Percentiles rank a stretch among this genome's conserved stretches.
Conservation (phyloP, 2,797 vertebrate genomes). For the Taenioides sp. region DNA sequence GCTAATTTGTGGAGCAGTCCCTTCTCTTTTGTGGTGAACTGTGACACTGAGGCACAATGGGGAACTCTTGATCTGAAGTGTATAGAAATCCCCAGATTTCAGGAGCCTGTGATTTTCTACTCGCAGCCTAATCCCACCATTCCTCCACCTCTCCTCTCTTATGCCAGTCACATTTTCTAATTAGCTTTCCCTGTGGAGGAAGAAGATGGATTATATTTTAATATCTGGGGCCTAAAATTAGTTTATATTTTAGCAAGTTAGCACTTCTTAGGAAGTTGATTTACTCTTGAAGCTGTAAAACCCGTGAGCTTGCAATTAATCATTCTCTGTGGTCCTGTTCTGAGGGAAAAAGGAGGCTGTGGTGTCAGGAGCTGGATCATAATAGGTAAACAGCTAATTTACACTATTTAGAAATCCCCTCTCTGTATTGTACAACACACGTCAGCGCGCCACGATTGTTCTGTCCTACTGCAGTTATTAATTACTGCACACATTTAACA, state of each 20-base stretch:
- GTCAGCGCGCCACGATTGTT: slow-evolving; percentile 70
- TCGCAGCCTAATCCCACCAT: slow-evolving; percentile 75
- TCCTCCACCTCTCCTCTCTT: slow-evolving; percentile 78
- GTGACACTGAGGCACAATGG: slow-evolving; percentile 70
- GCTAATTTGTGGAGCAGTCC: slow-evolving; percentile 12
- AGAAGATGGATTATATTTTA: slow-evolving; percentile 95
- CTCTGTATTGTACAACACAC: slow-evolving; percentile 72
- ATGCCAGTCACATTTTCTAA: slow-evolving; percentile 87
- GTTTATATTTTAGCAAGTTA: slow-evolving; percentile 95
- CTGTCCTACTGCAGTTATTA: slow-evolving; percentile 74
- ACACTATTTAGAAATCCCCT: slow-evolving; percentile 83
- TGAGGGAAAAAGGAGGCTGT: slow-evolving; percentile 74
- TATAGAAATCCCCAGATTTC: slow-evolving; percentile 73
- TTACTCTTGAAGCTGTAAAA: slow-evolving; percentile 89
- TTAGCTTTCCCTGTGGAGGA: slow-evolving; percentile 85
- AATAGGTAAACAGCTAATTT: slow-evolving; percentile 83
- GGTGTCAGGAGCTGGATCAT: slow-evolving; percentile 80
- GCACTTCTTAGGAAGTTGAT: slow-evolving; percentile 90
- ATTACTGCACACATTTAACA: slow-evolving; percentile 78
- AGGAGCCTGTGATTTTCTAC: slow-evolving; percentile 68
- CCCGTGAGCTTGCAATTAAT: slow-evolving; percentile 86
- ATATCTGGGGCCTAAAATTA: slow-evolving; percentile 89
- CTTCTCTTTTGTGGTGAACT: slow-evolving; percentile 60
- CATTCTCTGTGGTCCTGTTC: slow-evolving; percentile 80
- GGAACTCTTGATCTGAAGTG: slow-evolving; percentile 66